These are phyloP conservation scores for Anadara kagoshimensis DNA, from an alignment of 1,140 invertebrate genomes.

Conservation along the genomic window DNA sequence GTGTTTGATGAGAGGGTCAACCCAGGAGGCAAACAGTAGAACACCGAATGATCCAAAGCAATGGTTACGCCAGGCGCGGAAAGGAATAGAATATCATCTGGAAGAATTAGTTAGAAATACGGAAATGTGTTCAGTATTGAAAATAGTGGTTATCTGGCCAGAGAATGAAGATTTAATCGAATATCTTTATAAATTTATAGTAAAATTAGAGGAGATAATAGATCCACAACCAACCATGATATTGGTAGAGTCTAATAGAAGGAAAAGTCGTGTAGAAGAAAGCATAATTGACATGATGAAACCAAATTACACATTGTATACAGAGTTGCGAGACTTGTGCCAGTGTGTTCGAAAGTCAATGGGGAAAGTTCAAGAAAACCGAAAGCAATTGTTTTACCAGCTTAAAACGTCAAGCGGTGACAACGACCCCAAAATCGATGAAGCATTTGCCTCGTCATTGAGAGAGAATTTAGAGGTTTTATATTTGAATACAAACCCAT, in stretches of 20 bases:
- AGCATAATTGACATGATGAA: conserved; percentile 1
- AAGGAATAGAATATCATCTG: conserved; percentile 27
- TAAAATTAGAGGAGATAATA: conserved; percentile 24
- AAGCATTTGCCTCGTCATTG: too few relatives aligned
- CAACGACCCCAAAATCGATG: too few relatives aligned
- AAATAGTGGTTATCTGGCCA: conserved; percentile 30
- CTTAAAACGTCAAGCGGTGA: too few relatives aligned
- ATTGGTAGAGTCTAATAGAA: neutral
- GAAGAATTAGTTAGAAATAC: conserved; percentile 18
- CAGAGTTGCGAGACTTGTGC: conserved; percentile 5
- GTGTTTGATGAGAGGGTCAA: conserved; percentile 40
- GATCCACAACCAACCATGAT: conserved; percentile 8
- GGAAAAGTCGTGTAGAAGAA: neutral
- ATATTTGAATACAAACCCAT: too few relatives aligned
- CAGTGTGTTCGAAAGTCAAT: neutral
- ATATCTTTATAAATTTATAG: conserved; percentile 28
- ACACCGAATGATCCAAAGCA: conserved; percentile 6
- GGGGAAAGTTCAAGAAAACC: neutral
- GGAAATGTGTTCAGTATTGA: conserved; percentile 31
- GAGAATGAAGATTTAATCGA: neutral
- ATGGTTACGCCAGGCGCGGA: conserved; percentile 26
- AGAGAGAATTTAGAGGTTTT: too few relatives aligned
- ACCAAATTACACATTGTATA: conserved; percentile 9
- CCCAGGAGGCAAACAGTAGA: conserved; percentile 33
- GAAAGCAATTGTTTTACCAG: too few relatives aligned